Conservation (phyloP, 2,113 vertebrate genomes). For the Platycercus adscitus region DNA sequence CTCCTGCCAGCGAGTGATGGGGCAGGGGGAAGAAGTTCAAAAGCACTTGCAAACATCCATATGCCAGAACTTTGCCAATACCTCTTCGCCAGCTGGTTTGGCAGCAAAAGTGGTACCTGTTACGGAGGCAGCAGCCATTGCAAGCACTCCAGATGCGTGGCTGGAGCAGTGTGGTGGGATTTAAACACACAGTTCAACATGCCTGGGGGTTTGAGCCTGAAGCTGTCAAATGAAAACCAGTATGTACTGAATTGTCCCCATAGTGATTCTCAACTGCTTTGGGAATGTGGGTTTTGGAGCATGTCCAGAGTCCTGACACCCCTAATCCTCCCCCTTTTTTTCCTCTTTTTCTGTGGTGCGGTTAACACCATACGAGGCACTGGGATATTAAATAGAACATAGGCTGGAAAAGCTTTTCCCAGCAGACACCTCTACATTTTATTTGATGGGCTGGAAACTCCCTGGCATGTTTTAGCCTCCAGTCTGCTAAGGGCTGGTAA, state of each 20-base stretch:
- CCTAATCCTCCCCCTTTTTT: rapidly evolving
- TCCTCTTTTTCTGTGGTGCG: neutral
- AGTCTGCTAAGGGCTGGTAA: neutral
- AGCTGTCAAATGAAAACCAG: neutral
- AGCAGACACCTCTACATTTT: neutral
- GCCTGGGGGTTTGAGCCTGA: neutral
- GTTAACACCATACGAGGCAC: neutral
- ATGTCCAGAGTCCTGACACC: neutral
- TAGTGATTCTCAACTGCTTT: neutral
- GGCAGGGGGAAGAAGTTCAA: neutral
- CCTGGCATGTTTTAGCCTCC: neutral
- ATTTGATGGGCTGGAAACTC: conserved; percentile 45
- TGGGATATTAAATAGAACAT: neutral
- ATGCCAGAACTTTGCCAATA: neutral
- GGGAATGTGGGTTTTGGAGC: neutral
- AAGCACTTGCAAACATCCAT: neutral
- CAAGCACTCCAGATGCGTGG: neutral
- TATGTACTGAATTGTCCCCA: conserved; percentile 3
- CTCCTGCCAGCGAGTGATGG: neutral
- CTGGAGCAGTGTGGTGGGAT: neutral
- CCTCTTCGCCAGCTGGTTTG: conserved; percentile 22
- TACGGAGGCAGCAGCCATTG: neutral
- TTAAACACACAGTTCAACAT: neutral
- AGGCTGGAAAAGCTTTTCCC: conserved; percentile 21
- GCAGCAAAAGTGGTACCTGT: neutral